Conservation (phyloP, 2,888 invertebrate genomes). For the Odontothrips loti region DNA sequence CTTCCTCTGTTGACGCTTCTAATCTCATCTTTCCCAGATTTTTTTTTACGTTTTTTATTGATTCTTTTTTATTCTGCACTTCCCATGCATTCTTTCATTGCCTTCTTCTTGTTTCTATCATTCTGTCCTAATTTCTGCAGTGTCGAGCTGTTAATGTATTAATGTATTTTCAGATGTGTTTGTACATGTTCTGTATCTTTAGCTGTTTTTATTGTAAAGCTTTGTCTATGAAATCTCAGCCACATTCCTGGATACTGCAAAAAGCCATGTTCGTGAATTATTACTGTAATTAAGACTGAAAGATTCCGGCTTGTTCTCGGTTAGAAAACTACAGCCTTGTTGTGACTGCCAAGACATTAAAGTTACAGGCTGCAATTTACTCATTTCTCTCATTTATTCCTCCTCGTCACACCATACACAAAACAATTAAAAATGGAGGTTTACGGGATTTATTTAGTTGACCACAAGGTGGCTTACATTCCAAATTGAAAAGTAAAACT, state of each 20-base stretch:
- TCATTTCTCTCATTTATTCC: background rate
- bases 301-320: slow-evolving; percentile 9
- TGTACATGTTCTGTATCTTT: background rate
- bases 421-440: no score
- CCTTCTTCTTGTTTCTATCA: slow-evolving; percentile 23
- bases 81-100: background rate
- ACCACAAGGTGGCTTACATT: no score
- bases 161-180: slow-evolving; percentile 25
- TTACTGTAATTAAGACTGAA: slow-evolving; percentile 16
- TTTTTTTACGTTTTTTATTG: slow-evolving; percentile 26
- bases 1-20: slow-evolving; percentile 27
- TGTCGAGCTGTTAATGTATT: background rate
- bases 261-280: slow-evolving; percentile 13
- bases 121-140: slow-evolving; percentile 5
- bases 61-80: background rate
- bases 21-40: slow-evolving; percentile 29
- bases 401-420: background rate
- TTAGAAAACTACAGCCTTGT: slow-evolving; percentile 9
- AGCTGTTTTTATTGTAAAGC: background rate
- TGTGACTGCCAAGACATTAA: slow-evolving; percentile 15
- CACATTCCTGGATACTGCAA: slow-evolving; percentile 20
- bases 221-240: slow-evolving; percentile 10
- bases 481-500: no score
- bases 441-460: no score
- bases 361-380: background rate